These are phyloP conservation scores for Anhinga anhinga DNA, from an alignment of 2,113 vertebrate species.

Conservation along the genomic window DNA sequence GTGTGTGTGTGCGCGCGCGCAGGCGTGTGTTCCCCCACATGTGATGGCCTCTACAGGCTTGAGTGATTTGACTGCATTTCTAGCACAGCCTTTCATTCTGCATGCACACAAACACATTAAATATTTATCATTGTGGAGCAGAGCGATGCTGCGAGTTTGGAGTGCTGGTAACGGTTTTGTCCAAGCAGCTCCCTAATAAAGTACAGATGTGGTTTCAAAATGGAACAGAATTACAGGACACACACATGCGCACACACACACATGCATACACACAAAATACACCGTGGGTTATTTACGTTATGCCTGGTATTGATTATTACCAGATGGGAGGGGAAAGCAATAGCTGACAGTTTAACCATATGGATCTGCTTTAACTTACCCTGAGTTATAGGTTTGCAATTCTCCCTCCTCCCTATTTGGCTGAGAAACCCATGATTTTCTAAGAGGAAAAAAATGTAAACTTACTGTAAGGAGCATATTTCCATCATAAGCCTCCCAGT, in stretches of 20 bases:
- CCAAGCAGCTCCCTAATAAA: constrained; percentile 9
- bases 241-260: not conserved
- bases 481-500: not conserved
- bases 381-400: not conserved
- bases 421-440: not conserved
- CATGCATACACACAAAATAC: not conserved
- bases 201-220: constrained; percentile 10
- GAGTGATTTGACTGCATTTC: not conserved
- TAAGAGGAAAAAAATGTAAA: constrained; percentile 19
- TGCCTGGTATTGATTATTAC: constrained; percentile 31
- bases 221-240: not conserved
- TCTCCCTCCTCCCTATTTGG: constrained; percentile 9
- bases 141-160: not conserved
- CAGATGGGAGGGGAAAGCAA: constrained; percentile 44
- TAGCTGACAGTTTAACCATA: constrained; percentile 36
- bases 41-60: not conserved
- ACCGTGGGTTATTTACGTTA: not conserved
- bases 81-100: not conserved
- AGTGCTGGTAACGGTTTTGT: not conserved
- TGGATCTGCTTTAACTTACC: constrained; percentile 29
- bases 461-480: not conserved
- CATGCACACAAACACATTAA: not conserved
- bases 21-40: rapidly evolving
- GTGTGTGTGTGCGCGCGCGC: rapidly evolving
- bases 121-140: constrained; percentile 9